These are phyloP conservation scores for Stegostoma tigrinum DNA, from an alignment of 2,113 vertebrate species.

Conservation along the genomic window DNA sequence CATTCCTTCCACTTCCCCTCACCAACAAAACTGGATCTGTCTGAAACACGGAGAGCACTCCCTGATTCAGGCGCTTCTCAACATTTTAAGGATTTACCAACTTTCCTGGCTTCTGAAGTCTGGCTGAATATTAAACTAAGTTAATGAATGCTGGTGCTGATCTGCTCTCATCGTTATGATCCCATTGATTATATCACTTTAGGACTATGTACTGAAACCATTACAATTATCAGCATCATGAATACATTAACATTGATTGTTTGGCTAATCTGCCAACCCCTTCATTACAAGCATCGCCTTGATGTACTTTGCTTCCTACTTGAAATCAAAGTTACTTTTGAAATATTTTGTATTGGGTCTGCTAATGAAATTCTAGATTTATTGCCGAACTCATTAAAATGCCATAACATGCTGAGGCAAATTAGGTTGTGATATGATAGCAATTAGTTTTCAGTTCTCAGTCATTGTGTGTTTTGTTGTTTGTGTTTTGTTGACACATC, in stretches of 20 bases:
- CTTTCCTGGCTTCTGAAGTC: too few species aligned
- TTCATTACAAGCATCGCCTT: neutral
- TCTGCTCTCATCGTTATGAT: neutral
- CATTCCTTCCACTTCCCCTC: neutral
- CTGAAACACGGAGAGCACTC: neutral
- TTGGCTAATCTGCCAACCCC: neutral
- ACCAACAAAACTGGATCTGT: neutral
- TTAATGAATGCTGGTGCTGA: neutral
- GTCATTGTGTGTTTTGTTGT: neutral
- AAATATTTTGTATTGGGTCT: neutral
- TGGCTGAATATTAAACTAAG: neutral
- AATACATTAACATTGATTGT: neutral
- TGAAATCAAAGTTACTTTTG: neutral
- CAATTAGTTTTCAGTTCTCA: neutral
- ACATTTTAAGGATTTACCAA: too few species aligned
- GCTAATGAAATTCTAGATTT: neutral
- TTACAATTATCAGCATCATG: neutral
- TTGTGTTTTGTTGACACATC: neutral
- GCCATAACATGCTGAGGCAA: neutral
- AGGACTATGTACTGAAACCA: neutral
- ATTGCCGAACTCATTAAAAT: neutral
- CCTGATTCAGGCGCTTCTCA: neutral
- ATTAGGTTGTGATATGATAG: neutral
- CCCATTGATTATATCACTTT: neutral
- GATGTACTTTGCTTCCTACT: neutral